Evolutionary conservation across 2,888 invertebrate species (phyloP), one percentile per base, ranked within the genome.

Genomic region (Zelleria hepariella): DNA sequence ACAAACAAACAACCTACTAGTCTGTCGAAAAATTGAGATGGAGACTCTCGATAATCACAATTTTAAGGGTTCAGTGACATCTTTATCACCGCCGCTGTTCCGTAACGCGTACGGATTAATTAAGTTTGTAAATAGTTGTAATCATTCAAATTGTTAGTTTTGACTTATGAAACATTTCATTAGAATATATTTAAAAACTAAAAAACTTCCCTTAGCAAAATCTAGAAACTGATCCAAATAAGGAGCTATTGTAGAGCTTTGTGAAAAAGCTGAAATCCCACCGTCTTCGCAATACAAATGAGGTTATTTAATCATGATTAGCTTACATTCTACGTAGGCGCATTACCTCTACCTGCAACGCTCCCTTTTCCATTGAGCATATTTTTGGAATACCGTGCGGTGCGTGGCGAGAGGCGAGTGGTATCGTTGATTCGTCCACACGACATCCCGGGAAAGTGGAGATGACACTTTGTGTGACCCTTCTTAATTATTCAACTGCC

Each of bases 401-500:
- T 18, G 54, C 25, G 32, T 26, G 54, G 54, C 18, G 26, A 26
- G 18, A 15, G 2, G 1, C 60, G 58, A 53, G 57, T 48, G 60
- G 59, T 59, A 58, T 61, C 62, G 61, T 63, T 62, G 61, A 63
- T 60, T 60, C 59, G 57, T 65, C 59, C 51, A 55, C 48, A 67
- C 68, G 72, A 67, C 73, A 67, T 69, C 65, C 69, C 67, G 66
- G 68, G 67, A 66, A 75, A 77, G 69, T 67, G 66, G 66, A 71
- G 68, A 70, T 74, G 77, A 75, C 77, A 72, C 71, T 70, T 64
- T 66, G 69, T 65, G 66, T 72, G 68, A 75, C 74, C 78, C 78
- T 70, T 68, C 66, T 78, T 73, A 72, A 80, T 76, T 77, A 80
- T 79, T 80, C 75, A 80, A 67, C 68, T 66, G 70, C 67, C 68